Base-by-base conservation (phyloP, 2,797 vertebrate genomes). In the Capromys pilorides region DNA sequence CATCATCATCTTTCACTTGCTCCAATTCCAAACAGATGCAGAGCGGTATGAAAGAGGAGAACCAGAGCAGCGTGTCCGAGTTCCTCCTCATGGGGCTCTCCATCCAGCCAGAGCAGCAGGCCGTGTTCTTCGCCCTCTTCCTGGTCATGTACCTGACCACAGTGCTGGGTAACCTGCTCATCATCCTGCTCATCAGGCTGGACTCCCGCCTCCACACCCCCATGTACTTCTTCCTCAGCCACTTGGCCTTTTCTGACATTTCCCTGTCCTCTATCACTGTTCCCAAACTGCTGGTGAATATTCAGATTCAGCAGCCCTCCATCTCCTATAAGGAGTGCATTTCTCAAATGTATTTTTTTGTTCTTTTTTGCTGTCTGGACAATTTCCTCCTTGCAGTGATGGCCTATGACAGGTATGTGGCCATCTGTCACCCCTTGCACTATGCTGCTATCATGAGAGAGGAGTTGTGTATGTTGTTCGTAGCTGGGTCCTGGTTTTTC, bases 351-450 rank as follows among this genome's bases (percentile, higher is more conserved):
- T 95, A 93, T 51, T 90, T 96, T 67, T 95, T 93, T 18, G 78
- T 97, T 28, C 28, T 92, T 2, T 95, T 97, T 93, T 95, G 82
- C 45, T 91, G 90, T 49, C n/a, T 95, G 39, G 96, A 97, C 21
- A 92, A 88, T 83, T 81, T 97, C 33, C 90, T 97, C 11, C 92
- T 97, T 12, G 84, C 87, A 18, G 75, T 93, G 64, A 97, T 97
- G 96, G 94, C 96, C 2, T 97, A 96, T 90, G 97, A 97, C 62
- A 91, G 94, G 31, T 97, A 95, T 1, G 13, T 96, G 39, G 96
- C 97, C 18, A 88, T 97, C 39, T 97, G 97, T 71, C 54, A 90
- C 7, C 95, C 96, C 0, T 39, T 97, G 2, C 88, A 83, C n/a
- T 97, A 97, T 0, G 73, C n/a, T 2, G 59, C 88, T 10, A 13